Evolutionary conservation across 2,888 invertebrate genomes (phyloP).

Genomic region (Pyrgus malvae): DNA sequence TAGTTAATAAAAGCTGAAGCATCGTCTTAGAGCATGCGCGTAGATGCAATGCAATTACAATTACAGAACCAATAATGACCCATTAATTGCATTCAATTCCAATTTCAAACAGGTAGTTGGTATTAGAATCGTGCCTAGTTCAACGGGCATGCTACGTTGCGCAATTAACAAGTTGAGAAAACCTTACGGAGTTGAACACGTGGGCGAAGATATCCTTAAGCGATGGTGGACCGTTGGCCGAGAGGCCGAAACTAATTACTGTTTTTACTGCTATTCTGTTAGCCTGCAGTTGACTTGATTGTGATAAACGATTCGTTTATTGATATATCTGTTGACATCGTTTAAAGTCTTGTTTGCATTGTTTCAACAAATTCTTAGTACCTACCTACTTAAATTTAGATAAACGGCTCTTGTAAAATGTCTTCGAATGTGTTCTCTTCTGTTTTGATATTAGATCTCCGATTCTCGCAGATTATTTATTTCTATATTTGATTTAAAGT

Average conservation of each 20-base stretch:
- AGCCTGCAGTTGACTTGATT: slow-evolving; percentile 6
- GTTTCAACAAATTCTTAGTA: neutral
- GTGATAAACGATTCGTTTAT: slow-evolving; percentile 16
- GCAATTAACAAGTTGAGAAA: slow-evolving; percentile 6
- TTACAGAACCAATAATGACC: neutral
- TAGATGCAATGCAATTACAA: neutral
- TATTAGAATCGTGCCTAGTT: neutral
- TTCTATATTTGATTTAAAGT: too few species aligned
- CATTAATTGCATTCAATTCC: neutral
- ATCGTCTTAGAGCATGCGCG: neutral
- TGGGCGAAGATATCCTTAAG: slow-evolving; percentile 13
- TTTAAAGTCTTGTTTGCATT: neutral
- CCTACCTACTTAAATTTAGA: too few species aligned
- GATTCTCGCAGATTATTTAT: too few species aligned
- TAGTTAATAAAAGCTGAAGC: too few species aligned
- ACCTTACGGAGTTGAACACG: neutral
- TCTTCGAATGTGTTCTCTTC: too few species aligned
- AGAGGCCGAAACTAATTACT: slow-evolving; percentile 20
- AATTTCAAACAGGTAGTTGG: neutral
- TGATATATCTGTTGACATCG: neutral
- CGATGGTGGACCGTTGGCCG: slow-evolving; percentile 16
- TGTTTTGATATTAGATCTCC: too few species aligned
- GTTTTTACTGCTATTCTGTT: slow-evolving; percentile 6
- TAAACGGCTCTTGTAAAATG: too few species aligned
- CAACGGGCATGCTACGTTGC: slow-evolving; percentile 4